phyloP scores from a whole-genome alignment of 2,113 vertebrate genomes.

The Elaphurus davidianus region DNA sequence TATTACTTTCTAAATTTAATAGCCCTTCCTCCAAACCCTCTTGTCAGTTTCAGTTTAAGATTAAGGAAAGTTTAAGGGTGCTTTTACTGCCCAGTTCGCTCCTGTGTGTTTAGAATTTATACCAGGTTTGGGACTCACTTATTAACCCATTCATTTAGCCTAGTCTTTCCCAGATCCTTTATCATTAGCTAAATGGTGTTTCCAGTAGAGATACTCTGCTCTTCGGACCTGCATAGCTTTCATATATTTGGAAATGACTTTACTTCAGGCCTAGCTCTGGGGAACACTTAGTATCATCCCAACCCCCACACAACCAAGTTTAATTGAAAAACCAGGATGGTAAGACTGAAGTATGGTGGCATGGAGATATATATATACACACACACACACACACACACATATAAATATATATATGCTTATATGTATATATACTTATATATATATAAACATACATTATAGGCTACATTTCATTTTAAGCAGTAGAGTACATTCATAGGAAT shows the following conservation, averaged over 20 bases:
- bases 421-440: background rate
- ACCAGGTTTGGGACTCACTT: background rate
- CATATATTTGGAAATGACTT: background rate
- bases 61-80: background rate
- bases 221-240: background rate
- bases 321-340: background rate
- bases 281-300: background rate
- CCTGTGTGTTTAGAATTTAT: background rate
- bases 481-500: background rate
- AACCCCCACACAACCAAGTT: background rate
- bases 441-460: background rate
- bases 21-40: background rate
- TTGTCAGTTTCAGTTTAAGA: background rate
- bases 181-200: background rate
- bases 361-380: background rate
- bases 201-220: background rate
- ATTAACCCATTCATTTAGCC: background rate
- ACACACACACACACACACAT: background rate
- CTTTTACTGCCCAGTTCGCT: background rate
- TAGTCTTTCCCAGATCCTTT: background rate
- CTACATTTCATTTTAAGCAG: background rate
- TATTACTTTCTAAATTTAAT: background rate
- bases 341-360: background rate
- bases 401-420: too few relatives aligned
- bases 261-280: background rate